Base-by-base conservation (phyloP, 2,113 vertebrate species). In the Chrysemys picta region DNA sequence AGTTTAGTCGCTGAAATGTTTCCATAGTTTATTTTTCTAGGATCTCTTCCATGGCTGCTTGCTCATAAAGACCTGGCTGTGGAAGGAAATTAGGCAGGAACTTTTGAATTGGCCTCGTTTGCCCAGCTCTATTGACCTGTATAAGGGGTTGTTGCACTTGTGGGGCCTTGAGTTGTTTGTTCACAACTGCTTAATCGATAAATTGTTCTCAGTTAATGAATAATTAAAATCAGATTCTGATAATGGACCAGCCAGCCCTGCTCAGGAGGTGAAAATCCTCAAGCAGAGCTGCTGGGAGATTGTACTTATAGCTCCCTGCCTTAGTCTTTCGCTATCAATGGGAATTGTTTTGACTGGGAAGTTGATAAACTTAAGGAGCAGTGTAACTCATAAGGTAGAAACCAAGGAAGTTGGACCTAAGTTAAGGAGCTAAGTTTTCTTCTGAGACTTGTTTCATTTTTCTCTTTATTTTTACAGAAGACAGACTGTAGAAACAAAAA, bases 1-100 rank as follows among this genome's bases (percentile, higher is more conserved):
- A 87, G 97, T 98, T 97, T 91, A 88, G 97, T 97, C 94, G 91
- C 97, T 98, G 97, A 98, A 98, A 97, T 82, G 35, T 98, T 98
- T 98, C 98, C 97, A 97, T 84, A 29, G 35, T 98, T 99, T 99
- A 97, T 99, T 98, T 99, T 98, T 97, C 94, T 98, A 98, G 98
- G 98, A 98, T 96, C 96, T 97, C 94, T 98, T 99, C 98, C 98
- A 98, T 97, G 95, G 94, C 94, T 97, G 93, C 94, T 95, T 96
- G 93, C 98, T 97, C 95, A 95, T 98, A 98, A 98, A 98, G 96
- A 95, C 97, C 87, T 96, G 90, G 96, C 96, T 96, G 96, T 95
- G 93, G 94, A 98, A 97, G 95, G 97, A 97, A 97, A 97, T 65
- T 88, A 94, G 91, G 93, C 90, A 96, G 91, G 97, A 94, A 93